Percentiles rank a stretch among this genome's conserved stretches.
phyloP scores from a whole-genome alignment of 2,888 invertebrate genomes.

The Stenichneumon culpator region DNA sequence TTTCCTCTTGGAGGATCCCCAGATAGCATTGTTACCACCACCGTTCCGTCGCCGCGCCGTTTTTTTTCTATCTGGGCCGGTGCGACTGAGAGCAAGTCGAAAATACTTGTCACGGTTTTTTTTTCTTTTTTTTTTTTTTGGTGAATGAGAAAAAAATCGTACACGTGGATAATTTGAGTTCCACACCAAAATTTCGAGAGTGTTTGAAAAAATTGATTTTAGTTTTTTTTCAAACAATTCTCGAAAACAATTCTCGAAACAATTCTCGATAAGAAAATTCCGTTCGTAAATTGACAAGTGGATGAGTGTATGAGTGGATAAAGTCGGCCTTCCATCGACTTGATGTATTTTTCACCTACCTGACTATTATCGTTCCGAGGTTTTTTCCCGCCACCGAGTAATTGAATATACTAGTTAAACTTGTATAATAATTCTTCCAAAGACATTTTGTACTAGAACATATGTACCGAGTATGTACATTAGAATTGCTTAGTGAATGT shows the following conservation, averaged over 20 bases:
- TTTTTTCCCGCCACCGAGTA: not conserved
- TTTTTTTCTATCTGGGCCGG: too few relatives aligned
- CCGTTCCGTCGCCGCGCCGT: too few relatives aligned
- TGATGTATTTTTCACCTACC: not conserved
- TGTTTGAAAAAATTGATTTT: not conserved
- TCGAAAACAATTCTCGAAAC: not conserved
- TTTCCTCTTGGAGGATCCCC: not conserved
- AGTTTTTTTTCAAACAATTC: not conserved
- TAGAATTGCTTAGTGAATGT: conserved; percentile 1
- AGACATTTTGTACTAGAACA: conserved; percentile 20
- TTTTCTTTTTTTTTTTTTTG: too few relatives aligned
- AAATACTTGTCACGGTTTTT: not conserved
- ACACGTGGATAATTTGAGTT: not conserved
- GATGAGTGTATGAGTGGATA: not conserved
- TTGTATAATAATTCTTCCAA: conserved; percentile 6
- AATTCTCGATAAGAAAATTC: not conserved
- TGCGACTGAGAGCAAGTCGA: not conserved
- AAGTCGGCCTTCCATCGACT: not conserved
- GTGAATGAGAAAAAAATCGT: not conserved
- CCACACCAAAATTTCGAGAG: not conserved
- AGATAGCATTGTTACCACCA: too few relatives aligned
- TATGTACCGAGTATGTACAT: not conserved
- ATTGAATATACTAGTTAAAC: not conserved
- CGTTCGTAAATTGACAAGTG: not conserved
- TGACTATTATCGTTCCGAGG: not conserved